A percentile compares a stretch with the other conserved stretches of the same genome.
Conservation (phyloP, 2,113 vertebrate genomes). For the Gymnobelideus leadbeateri region DNA sequence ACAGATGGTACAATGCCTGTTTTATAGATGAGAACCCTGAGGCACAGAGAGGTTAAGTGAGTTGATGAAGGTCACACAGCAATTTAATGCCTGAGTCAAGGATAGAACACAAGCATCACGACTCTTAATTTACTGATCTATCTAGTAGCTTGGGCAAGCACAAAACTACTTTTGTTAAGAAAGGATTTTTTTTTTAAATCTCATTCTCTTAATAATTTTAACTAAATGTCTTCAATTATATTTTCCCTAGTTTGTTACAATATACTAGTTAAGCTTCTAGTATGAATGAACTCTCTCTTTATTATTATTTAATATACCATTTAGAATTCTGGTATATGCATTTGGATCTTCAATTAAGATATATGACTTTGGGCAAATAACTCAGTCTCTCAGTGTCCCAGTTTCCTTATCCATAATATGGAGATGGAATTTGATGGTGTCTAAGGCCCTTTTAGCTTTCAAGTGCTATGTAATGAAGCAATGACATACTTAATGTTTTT, state of each 20-base stretch:
- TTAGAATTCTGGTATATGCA: neutral
- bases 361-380: neutral
- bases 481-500: neutral
- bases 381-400: neutral
- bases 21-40: conserved; percentile 1
- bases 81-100: conserved; percentile 28
- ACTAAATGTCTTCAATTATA: conserved; percentile 9
- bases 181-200: neutral
- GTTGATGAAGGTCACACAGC: neutral
- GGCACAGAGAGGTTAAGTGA: conserved; percentile 29
- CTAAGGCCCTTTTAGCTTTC: neutral
- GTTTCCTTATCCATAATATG: neutral
- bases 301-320: neutral
- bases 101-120: neutral
- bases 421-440: neutral
- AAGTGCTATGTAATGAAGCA: neutral
- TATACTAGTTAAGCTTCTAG: neutral
- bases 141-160: neutral
- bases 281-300: neutral
- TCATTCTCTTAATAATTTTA: neutral
- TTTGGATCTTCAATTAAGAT: neutral
- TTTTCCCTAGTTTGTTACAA: conserved; percentile 5
- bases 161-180: neutral
- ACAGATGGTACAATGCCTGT: neutral
- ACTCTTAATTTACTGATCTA: neutral